phyloP scores from a whole-genome alignment of 2,113 vertebrate genomes.

The Delphinus delphis region DNA sequence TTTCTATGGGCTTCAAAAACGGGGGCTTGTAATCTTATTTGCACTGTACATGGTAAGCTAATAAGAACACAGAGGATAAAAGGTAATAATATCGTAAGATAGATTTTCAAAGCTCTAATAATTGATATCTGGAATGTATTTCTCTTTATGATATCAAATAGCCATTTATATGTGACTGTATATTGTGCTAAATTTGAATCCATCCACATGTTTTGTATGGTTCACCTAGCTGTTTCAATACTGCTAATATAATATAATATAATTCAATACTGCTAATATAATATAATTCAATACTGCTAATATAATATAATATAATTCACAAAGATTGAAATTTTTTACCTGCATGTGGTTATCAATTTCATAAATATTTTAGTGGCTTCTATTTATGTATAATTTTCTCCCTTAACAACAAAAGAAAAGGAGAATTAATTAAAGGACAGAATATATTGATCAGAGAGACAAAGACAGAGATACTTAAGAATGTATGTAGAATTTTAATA shows the following conservation, averaged over 20 bases:
- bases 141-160: background rate
- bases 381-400: background rate
- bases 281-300: background rate
- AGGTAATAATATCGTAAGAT: background rate
- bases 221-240: background rate
- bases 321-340: background rate
- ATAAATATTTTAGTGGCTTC: background rate
- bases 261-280: background rate
- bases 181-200: background rate
- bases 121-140: background rate
- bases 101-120: background rate
- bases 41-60: background rate
- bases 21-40: background rate
- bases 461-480: background rate
- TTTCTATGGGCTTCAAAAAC: background rate
- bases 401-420: background rate
- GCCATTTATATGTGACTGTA: background rate
- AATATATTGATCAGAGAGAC: background rate
- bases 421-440: background rate
- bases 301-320: background rate
- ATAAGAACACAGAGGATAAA: background rate
- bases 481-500: background rate
- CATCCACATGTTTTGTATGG: background rate
- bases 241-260: background rate
- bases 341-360: background rate